Base-by-base conservation (phyloP, 2,888 invertebrate species). In the Glyphotaelius pellucidus region DNA sequence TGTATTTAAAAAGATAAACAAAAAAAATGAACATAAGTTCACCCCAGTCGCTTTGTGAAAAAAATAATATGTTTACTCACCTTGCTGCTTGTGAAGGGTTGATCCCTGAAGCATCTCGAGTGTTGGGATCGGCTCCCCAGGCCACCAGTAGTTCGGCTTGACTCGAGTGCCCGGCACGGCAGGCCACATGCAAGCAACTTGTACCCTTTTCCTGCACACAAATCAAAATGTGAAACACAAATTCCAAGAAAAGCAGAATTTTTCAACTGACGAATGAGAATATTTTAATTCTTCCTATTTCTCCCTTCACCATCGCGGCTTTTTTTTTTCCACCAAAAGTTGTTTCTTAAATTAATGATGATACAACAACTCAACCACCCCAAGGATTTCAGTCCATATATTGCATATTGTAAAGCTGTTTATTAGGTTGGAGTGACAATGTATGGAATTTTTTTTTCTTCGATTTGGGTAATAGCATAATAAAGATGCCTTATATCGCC, bases 111-210 rank as follows among this genome's bases (percentile, higher is more conserved):
- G 96, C 96, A 96, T 99, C 99, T 12, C 97, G 95, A 38, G 98
- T 97, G 93, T 97, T 98, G 81, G 99, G 98, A 96, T 99, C 98
- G 25, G 99, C 99, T 80, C 99, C 99, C 96, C 99, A 99, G 32
- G 98, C 97, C 93, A 98, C 97, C 93, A 99, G 96, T 94, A 99
- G 96, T 96, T 99, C 99, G 47, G 98, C 97, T 95, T 99, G 99
- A 67, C 98, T 97, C 80, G 97, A 96, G 96, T 99, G 99, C 5
- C 99, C 99, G 92, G 98, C 98, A 94, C 98, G 98, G 86, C 99
- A 99, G 3, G 99, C 99, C 91, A 99, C 98, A 95, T 99, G 99
- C 92, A 99, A 95, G 9, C 99, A 98, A 38, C 97, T 97, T 81
- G 98, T 98, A 83, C 99, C 98, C 95, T 99, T 99, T 94, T 99